Evolutionary conservation across 2,888 invertebrate species (phyloP), one percentile per base, ranked within the genome.

Genomic region (Tetramorium bicarinatum): DNA sequence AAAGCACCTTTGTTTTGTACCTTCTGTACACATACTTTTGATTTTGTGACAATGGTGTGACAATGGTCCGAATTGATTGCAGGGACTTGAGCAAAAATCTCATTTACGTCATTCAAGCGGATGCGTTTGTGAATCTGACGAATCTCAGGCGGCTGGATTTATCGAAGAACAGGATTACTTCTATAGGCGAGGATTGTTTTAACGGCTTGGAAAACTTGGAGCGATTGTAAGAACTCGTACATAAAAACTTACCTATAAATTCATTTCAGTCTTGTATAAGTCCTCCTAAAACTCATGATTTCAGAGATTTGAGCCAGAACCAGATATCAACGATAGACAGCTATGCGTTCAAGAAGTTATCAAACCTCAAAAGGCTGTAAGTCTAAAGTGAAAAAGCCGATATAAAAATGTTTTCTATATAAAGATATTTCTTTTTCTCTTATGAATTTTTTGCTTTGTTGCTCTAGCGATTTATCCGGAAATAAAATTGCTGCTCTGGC

Each of bases 271-370:
- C 29, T 47, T 80, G 54, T 79, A 29, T 79, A 82, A 74, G 4
- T 34, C 82, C 3, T 72, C 34, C 67, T 41, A 41, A 47, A 25
- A 61, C 25, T 59, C 74, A 25, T 82, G 74, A 82, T 92, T 94
- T 95, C 95, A 97, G 97, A 92, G 97, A 98, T 95, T 95, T 98
- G 75, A 98, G 97, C 93, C 97, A 96, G 92, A 98, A 98, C 94
- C 96, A 97, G 90, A 97, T 98, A 92, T 96, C 96, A 64, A 95
- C 96, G 25, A 96, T 98, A 91, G 96, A 97, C 90, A 96, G 96
- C 4, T 96, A 97, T 91, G 97, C 98, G 75, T 98, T 99, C 94
- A 96, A 96, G 88, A 97, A 97, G 93, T 96, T 97, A 91, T 96
- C 97, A 18, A 96, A 96, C 84, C 95, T 98, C n/a, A 97, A 98